These are phyloP conservation scores for Thalassaphorura encarpata DNA, from an alignment of 1,140 invertebrate genomes.

Conservation along the genomic window DNA sequence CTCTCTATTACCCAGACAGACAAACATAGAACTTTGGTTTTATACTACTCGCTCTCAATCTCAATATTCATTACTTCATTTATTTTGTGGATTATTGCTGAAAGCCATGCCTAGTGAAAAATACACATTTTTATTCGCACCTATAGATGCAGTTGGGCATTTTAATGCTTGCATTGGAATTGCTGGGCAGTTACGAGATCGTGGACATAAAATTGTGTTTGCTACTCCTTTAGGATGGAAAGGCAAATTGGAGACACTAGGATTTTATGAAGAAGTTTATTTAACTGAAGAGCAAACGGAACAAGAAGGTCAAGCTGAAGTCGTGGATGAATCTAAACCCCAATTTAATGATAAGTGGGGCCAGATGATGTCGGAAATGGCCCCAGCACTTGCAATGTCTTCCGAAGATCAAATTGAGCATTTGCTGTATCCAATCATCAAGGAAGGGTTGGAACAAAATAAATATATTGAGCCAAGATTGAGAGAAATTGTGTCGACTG, in stretches of 20 bases:
- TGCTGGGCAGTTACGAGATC: background rate
- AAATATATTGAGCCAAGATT: background rate
- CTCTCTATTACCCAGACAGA: too few relatives aligned
- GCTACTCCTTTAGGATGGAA: background rate
- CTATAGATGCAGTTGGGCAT: background rate
- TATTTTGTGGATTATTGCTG: too few relatives aligned
- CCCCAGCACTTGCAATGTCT: background rate
- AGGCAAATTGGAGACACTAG: background rate
- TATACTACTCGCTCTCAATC: too few relatives aligned
- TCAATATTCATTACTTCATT: too few relatives aligned
- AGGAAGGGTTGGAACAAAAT: background rate
- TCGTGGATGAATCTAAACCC: too few relatives aligned
- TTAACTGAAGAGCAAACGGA: background rate
- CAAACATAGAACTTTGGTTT: too few relatives aligned
- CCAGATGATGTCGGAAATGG: background rate
- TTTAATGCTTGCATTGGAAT: background rate
- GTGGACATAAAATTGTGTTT: background rate
- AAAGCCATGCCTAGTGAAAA: too few relatives aligned
- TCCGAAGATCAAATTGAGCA: background rate
- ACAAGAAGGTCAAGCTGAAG: background rate
- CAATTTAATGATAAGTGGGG: too few relatives aligned
- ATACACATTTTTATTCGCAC: background rate
- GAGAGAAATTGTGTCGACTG: background rate
- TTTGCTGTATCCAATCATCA: background rate
- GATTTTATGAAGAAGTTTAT: background rate